phyloP scores from a whole-genome alignment of 2,797 vertebrate genomes.

The Telmatherina bonti region DNA sequence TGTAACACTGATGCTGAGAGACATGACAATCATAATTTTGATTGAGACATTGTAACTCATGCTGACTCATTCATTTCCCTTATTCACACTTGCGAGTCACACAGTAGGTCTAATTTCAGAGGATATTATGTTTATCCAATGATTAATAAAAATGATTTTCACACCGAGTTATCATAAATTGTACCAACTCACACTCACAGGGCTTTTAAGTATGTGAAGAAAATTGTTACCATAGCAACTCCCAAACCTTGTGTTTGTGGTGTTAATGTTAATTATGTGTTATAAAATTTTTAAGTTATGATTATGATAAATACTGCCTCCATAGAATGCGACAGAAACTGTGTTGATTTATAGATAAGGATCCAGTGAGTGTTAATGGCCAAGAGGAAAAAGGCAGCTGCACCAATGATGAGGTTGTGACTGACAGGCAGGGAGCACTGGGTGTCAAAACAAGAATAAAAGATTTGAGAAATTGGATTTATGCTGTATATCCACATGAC shows the following conservation, averaged over 20 bases:
- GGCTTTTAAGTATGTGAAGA: no score
- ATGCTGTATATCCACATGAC: background rate
- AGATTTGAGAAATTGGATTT: background rate
- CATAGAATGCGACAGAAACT: background rate
- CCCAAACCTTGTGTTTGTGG: background rate
- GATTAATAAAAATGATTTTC: no score
- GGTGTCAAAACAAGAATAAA: background rate
- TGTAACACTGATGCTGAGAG: no score
- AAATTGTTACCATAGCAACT: background rate
- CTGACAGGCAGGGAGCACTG: background rate
- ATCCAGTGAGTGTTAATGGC: background rate
- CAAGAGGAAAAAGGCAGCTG: background rate
- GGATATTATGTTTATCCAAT: no score
- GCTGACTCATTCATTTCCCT: no score
- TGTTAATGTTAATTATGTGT: background rate
- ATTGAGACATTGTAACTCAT: no score
- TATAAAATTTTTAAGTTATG: background rate
- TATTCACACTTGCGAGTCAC: background rate
- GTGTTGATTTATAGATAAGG: background rate
- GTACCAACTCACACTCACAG: no score
- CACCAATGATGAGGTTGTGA: background rate
- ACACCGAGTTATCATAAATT: no score
- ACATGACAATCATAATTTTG: no score
- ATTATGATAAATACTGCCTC: background rate
- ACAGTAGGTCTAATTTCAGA: background rate